phyloP scores from a whole-genome alignment of 2,797 vertebrate genomes.

The Smutsia gigantea region DNA sequence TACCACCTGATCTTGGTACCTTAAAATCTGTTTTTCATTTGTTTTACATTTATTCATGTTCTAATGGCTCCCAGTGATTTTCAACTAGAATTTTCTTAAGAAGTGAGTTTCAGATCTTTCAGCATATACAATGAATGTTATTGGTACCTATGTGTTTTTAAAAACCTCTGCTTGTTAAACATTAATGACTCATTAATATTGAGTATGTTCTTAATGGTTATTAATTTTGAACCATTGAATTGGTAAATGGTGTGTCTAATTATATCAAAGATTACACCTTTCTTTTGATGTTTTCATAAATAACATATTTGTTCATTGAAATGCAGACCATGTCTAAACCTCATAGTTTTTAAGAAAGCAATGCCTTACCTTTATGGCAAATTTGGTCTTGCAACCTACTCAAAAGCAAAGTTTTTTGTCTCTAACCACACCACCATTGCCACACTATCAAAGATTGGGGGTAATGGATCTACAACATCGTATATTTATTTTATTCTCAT shows the following conservation, averaged over 20 bases:
- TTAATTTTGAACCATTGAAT: neutral
- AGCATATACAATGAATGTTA: neutral
- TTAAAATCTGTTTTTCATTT: conserved; percentile 81
- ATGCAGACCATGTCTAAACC: neutral
- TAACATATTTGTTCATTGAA: conserved; percentile 29
- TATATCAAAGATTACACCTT: neutral
- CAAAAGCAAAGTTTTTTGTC: conserved; percentile 41
- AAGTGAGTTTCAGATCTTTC: conserved; percentile 25
- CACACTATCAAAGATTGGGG: conserved; percentile 44
- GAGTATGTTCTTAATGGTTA: neutral
- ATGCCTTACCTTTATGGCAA: conserved; percentile 80
- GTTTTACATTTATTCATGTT: conserved; percentile 82
- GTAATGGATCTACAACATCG: conserved; percentile 68
- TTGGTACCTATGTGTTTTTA: neutral
- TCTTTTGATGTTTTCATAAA: conserved; percentile 8
- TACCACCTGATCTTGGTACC: conserved; percentile 76
- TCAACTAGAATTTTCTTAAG: conserved; percentile 73
- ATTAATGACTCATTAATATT: neutral
- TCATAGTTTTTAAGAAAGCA: conserved; percentile 65
- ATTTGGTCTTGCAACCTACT: conserved; percentile 63
- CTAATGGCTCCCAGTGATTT: conserved; percentile 73
- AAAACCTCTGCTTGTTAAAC: neutral
- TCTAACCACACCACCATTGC: conserved; percentile 1
- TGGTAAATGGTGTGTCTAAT: neutral
- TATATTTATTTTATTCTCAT: conserved; percentile 78